Base-by-base conservation (phyloP, 2,888 invertebrate species). In the Epirrhoe tristata region DNA sequence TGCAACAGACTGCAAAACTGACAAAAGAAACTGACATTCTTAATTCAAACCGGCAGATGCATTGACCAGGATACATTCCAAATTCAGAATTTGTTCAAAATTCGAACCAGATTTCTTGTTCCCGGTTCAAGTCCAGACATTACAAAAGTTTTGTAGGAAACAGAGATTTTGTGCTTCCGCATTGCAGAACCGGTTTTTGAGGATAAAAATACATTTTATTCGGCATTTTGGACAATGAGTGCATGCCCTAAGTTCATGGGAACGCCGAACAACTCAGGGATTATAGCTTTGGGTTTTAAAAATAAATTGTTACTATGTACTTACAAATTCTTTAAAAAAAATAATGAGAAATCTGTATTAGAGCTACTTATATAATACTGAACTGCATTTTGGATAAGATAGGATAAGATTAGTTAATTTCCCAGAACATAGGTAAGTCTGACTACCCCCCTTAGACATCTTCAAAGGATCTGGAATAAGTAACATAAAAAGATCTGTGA, bases 161-260 rank as follows among this genome's bases (percentile, higher is more conserved):
- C 86, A 82, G 85, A 85, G 89, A 85, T 86, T 84, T 80, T 81
- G 75, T 55, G 76, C 88, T 91, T 92, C 91, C 91, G 90, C 73
- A 80, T 90, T 81, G 80, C 78, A 77, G 67, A 84, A 90, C 91
- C 84, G 85, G 91, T 91, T 86, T 76, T 73, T 61, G 50, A 69
- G 58, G 69, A 69, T 62, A 34, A 58, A 58, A 60, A 63, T 60
- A 73, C 73, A 51, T 58, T 68, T 67, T 12, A 54, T 60, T 58
- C 12, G 57, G 5, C 31, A 55, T 62, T 48, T 52, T 53, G 50
- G 59, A 60, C 65, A 70, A 74, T 66, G 64, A 64, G 32, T 67
- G 58, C 67, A 64, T 51, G 57, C 4, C 58, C 10, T 52, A 51
- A 61, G 61, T 60, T 66, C 66, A 36, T 70, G 71, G 63, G 70